phyloP scores from a whole-genome alignment of 2,113 vertebrate species.

The Cyrtonyx montezumae region DNA sequence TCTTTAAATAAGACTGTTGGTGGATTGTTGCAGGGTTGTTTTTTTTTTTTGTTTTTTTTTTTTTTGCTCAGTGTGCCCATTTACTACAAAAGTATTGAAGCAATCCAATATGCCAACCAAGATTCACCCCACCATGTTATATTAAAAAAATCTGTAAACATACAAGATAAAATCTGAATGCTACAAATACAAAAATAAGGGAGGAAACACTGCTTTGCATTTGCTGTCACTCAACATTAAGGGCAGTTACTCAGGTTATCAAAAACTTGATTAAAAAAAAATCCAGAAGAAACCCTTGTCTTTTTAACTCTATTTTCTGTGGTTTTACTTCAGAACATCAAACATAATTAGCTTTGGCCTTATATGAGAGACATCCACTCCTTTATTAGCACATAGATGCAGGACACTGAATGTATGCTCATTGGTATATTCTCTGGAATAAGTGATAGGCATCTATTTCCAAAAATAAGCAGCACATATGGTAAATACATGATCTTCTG shows the following conservation, averaged over 20 bases:
- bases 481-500: not conserved
- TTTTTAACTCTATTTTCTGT: fast-evolving
- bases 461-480: not conserved
- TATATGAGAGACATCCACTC: not conserved
- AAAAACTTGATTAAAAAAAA: not conserved
- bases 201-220: not conserved
- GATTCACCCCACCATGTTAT: not conserved
- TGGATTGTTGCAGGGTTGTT: not conserved
- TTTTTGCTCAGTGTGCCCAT: not conserved
- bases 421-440: not conserved
- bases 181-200: not conserved
- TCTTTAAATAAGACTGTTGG: not conserved
- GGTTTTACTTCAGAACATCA: not conserved
- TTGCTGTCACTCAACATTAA: too few species aligned
- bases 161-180: not conserved
- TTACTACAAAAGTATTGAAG: not conserved
- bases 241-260: not conserved
- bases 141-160: not conserved
- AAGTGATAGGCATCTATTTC: not conserved
- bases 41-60: not conserved
- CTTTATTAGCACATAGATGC: not conserved
- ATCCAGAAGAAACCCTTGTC: not conserved
- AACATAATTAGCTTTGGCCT: not conserved
- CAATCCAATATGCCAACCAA: not conserved
- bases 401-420: not conserved